Percentiles rank a stretch among this genome's conserved stretches.
These are phyloP conservation scores for Euura saliciscinereae DNA, from an alignment of 1,140 invertebrate species.

Conservation along the genomic window DNA sequence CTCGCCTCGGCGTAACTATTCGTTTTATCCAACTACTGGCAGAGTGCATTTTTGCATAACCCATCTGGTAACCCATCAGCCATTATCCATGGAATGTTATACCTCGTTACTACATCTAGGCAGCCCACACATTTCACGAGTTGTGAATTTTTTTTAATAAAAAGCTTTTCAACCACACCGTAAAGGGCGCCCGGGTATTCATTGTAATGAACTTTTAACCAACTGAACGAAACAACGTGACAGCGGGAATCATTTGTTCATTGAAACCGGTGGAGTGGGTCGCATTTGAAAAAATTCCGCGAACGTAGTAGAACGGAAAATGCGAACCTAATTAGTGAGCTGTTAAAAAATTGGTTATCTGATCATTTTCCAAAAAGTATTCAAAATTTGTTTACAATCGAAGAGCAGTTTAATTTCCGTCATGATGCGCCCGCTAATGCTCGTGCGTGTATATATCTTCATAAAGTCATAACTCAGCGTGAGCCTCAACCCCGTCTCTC, in stretches of 20 bases:
- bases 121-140: neutral
- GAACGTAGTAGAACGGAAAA: too few relatives aligned
- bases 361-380: too few relatives aligned
- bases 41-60: slow-evolving; percentile 5
- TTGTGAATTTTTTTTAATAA: neutral
- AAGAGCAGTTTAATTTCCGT: too few relatives aligned
- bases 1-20: neutral
- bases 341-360: too few relatives aligned
- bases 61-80: neutral
- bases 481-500: slow-evolving; percentile 48
- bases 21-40: neutral
- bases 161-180: neutral
- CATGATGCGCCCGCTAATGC: neutral
- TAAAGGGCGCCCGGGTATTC: neutral
- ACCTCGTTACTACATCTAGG: neutral
- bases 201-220: neutral
- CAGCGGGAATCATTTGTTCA: neutral
- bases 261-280: neutral
- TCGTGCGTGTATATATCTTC: slow-evolving; percentile 37
- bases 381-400: too few relatives aligned
- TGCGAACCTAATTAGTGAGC: too few relatives aligned
- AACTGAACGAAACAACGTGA: neutral
- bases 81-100: neutral
- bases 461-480: slow-evolving; percentile 56
- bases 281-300: neutral